Evolutionary conservation across 2,113 vertebrate species (phyloP), one percentile per base, ranked within the genome.

Genomic region (Entosphenus tridentatus): DNA sequence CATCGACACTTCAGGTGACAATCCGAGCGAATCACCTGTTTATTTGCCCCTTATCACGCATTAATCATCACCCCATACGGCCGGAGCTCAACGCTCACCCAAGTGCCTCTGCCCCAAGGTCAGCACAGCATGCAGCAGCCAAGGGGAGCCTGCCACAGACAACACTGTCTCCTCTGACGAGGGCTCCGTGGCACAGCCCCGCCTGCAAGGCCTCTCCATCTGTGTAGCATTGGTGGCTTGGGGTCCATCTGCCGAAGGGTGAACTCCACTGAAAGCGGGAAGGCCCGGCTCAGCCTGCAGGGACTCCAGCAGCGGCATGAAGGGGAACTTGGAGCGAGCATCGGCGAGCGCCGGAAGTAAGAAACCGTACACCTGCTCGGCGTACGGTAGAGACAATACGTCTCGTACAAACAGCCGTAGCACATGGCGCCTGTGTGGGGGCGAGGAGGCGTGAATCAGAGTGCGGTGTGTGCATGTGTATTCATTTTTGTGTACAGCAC

Each of bases 361-460:
- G 77, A 92, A 89, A 78, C 88, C 84, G 78, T 91, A 85, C 75
- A 95, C 83, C 80, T 96, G 93, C 74, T 98, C 92, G 2, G 92
- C 93, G 75, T 91, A 95, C 56, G 92, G 89, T 56, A 83, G 85
- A 56, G 82, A 85, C 75, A 96, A 78, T 73, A 93, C 85, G 81
- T 95, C 90, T 80, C 87, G 82, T 2, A 86, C 92, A 79, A 96
- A 95, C 81, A 87, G 85, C 13, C 81, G 76, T 76, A 96, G 95
- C 70, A 95, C 84, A 73, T 84, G 87, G 73, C 89, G 89, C 81
- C 90, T 96, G 76, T 18, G 18, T 18, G 8, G 8, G 62, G 62
- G 10, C n/a, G 10, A 65, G 18, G n/a, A 65, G 18, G 18, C 39
- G 39, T 39, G 39, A 39, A 39, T 39, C 39, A 39, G 39, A 39